Conservation (phyloP, 1,140 invertebrate genomes). For the Neodiprion virginianus region DNA sequence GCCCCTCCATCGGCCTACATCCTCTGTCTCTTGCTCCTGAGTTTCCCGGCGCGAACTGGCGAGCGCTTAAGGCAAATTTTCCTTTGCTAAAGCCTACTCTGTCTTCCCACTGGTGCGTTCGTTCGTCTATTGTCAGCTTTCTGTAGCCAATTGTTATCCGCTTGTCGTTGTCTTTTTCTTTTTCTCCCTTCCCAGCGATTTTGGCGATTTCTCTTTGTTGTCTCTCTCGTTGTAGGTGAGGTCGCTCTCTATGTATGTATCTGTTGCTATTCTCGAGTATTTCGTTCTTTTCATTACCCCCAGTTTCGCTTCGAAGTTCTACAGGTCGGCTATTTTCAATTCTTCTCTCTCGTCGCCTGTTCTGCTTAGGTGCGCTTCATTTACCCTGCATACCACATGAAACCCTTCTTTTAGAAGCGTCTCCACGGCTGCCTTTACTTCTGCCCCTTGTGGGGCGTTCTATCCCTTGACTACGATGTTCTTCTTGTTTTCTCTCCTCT, state of each 20-base stretch:
- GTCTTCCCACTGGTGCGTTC: neutral
- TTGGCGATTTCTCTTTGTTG: neutral
- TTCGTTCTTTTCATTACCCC: neutral
- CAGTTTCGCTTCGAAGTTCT: neutral
- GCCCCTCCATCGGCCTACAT: neutral
- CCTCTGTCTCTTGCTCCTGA: neutral
- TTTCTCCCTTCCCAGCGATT: neutral
- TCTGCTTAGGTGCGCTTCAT: neutral
- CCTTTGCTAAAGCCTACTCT: neutral
- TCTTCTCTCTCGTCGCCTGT: neutral
- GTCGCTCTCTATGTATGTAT: neutral
- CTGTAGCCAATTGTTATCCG: neutral
- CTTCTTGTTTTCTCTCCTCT: neutral
- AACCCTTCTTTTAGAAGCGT: neutral
- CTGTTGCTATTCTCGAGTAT: neutral
- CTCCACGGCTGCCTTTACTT: neutral
- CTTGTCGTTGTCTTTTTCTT: neutral
- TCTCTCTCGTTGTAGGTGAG: neutral
- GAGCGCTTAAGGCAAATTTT: neutral
- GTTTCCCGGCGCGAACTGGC: neutral
- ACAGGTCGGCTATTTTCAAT: neutral
- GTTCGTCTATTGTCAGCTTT: neutral
- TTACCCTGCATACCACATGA: neutral
- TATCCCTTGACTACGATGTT: neutral
- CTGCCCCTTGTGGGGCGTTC: neutral